Base-by-base conservation (phyloP, 2,113 vertebrate species). In the Fulmarus glacialis region DNA sequence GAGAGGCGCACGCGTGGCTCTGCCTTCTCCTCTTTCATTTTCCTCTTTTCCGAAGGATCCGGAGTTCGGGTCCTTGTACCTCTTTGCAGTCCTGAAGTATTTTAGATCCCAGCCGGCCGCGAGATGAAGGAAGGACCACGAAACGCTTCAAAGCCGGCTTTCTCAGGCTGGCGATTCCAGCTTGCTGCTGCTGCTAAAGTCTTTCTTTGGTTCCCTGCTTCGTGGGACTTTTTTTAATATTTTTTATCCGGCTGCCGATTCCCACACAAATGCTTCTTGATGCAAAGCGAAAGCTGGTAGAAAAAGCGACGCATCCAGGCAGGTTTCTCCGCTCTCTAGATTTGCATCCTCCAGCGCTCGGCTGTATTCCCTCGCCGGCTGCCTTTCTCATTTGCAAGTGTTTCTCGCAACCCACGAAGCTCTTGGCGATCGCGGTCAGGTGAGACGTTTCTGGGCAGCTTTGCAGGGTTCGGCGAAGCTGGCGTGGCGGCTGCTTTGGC, bases 351-450 rank as follows among this genome's bases (percentile, higher is more conserved):
- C 38, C 53, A 4, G 40, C 23, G 1, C 70, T 38, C 13, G 2
- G 18, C 53, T 11, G 4, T 7, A 2, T 21, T 53, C 43, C 42
- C 56, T 71, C 2, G 2, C 43, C 0, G 5, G 6, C 56, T 29
- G 11, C 63, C 48, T 38, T 32, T 18, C 55, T 22, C 16, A 8
- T 38, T 47, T 32, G 36, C 47, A 10, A 1, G 22, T 4, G 13
- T 42, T 89, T 32, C 56, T 62, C n/a, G 0, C 34, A 8, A 11
- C 17, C 56, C 26, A 7, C 24, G 4, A 8, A 27, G 38, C 78
- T 22, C 30, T 8, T 6, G 2, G 73, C 4, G 10, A 0, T 32
- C 1, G 4, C 1, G 15, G 11, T 22, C 15, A 3, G 59, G 43
- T 11, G 34, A n/a, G 52, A 13, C 0, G 1, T 34, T 29, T 17